A percentile compares a stretch with the other conserved stretches of the same genome.
Evolutionary conservation across 2,113 vertebrate species (phyloP).

Genomic region (Aythya baeri): DNA sequence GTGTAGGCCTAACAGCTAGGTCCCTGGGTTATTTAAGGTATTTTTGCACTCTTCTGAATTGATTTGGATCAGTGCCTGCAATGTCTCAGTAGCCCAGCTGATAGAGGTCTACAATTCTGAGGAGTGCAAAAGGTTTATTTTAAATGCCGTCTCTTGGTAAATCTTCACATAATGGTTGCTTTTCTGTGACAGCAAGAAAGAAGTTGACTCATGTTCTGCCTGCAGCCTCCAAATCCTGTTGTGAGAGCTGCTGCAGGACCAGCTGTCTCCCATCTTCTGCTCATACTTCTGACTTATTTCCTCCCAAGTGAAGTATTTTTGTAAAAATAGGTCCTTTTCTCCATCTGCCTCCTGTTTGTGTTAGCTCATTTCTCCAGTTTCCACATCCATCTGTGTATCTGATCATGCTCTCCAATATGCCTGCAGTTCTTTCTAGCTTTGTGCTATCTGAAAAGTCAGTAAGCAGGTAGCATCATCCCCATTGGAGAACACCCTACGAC

Average conservation of each 20-base stretch:
- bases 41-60: background rate
- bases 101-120: background rate
- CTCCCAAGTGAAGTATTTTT: conserved; percentile 32
- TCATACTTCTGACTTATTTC: background rate
- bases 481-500: background rate
- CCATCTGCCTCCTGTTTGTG: background rate
- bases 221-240: background rate
- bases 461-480: background rate
- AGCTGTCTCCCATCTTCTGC: conserved; percentile 6
- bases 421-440: background rate
- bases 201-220: conserved; percentile 28
- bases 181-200: conserved; percentile 14
- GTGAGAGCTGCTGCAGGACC: conserved; percentile 7
- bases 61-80: background rate
- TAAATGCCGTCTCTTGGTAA: background rate
- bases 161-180: conserved; percentile 6
- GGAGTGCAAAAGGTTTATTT: conserved; percentile 2
- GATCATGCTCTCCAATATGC: background rate
- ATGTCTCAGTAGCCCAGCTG: background rate
- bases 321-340: conserved; percentile 17
- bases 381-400: background rate
- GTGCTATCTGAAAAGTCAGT: background rate
- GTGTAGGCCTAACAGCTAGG: background rate
- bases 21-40: background rate
- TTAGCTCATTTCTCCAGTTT: conserved; percentile 13